These are phyloP conservation scores for Microplitis demolitor DNA, from an alignment of 1,140 invertebrate species.

Conservation along the genomic window DNA sequence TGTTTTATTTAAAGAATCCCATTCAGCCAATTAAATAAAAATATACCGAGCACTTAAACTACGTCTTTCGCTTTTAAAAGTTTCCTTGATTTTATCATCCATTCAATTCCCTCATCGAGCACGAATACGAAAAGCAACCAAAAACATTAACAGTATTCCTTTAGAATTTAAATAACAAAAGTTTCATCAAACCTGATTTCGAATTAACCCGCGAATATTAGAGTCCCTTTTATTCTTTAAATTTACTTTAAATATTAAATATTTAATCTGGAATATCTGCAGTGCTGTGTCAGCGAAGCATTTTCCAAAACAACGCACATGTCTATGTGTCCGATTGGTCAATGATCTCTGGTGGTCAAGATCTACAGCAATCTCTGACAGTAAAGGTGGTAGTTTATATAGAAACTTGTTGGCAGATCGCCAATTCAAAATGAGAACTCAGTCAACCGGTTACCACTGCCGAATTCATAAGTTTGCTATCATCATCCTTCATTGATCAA, in stretches of 20 bases:
- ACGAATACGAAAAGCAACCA: no score
- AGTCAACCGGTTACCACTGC: conserved; percentile 18
- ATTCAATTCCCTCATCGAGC: no score
- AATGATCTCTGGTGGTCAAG: not conserved
- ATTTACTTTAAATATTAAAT: not conserved
- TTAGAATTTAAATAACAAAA: no score
- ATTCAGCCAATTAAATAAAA: no score
- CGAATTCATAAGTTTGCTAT: not conserved
- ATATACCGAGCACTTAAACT: no score
- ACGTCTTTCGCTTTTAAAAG: no score
- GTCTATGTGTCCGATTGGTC: not conserved
- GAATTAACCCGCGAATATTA: no score
- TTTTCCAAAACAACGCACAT: not conserved
- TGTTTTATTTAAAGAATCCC: no score
- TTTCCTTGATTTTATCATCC: no score
- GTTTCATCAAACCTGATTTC: no score
- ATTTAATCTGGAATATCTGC: not conserved
- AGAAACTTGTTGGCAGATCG: conserved; percentile 17
- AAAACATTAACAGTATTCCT: no score
- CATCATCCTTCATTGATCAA: conserved; percentile 6
- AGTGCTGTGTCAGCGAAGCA: not conserved
- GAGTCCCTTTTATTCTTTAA: no score
- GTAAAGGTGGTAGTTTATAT: not conserved
- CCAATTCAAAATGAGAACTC: conserved; percentile 29
- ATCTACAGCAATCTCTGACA: not conserved